Conservation (phyloP, 2,797 vertebrate species). For the Spheniscus humboldti region DNA sequence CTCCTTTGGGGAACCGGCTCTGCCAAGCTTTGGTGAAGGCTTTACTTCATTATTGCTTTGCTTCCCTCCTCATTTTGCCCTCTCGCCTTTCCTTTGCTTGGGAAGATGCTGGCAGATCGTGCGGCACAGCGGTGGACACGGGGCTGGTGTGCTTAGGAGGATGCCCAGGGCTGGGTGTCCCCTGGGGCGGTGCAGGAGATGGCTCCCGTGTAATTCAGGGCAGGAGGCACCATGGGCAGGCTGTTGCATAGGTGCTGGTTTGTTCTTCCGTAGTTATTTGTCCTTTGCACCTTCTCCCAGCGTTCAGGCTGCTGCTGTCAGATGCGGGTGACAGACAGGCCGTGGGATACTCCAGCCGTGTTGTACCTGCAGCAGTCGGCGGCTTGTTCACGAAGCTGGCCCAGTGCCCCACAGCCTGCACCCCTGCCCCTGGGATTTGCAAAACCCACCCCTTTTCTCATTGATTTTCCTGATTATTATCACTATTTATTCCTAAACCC, state of each 20-base stretch:
- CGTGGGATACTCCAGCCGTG: rapidly evolving
- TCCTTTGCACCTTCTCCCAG: neutral
- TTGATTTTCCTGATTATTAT: neutral
- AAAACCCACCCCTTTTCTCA: neutral
- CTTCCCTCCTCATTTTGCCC: neutral
- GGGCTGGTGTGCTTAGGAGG: neutral
- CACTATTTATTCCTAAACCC: neutral
- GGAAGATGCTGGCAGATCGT: rapidly evolving
- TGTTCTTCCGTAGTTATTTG: neutral
- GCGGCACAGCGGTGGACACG: rapidly evolving
- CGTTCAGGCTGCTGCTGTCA: rapidly evolving
- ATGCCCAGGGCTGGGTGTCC: neutral
- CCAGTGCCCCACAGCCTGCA: neutral
- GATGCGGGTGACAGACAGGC: neutral
- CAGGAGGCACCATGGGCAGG: neutral
- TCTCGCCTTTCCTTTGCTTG: neutral
- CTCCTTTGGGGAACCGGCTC: neutral
- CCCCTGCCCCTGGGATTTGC: neutral
- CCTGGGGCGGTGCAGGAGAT: neutral
- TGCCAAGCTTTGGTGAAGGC: neutral
- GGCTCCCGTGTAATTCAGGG: neutral
- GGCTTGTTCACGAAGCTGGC: neutral
- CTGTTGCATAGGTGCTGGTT: neutral
- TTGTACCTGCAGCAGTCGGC: neutral
- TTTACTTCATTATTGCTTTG: neutral